A percentile compares a stretch with the other conserved stretches of the same genome.
Evolutionary conservation across 37 sponge, comb jelly and placozoan species (phyloP).

Genomic region (Agelas oroides): DNA sequence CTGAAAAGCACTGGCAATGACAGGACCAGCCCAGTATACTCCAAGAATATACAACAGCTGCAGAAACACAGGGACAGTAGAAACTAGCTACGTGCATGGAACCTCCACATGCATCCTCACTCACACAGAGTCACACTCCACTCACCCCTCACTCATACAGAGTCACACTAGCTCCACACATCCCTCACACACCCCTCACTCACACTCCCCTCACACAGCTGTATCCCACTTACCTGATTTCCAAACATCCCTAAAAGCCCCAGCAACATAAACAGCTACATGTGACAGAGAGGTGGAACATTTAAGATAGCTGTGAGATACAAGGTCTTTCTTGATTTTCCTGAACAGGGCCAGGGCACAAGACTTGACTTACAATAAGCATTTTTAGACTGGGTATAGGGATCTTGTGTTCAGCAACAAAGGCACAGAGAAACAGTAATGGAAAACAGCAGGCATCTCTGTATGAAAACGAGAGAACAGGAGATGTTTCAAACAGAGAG

Average conservation of each 20-base stretch:
- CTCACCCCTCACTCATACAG: too few species aligned
- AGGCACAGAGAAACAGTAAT: conserved; percentile 70
- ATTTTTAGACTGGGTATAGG: conserved; percentile 46
- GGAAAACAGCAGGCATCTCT: conserved; percentile 69
- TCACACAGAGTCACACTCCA: too few species aligned
- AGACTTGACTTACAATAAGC: conserved; percentile 32
- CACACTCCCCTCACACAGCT: too few species aligned
- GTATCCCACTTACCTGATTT: conserved; percentile 58
- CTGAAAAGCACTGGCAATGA: conserved; percentile 77
- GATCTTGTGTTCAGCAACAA: conserved; percentile 70
- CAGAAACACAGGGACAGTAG: neutral
- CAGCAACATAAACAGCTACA: conserved; percentile 45
- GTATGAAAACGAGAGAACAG: neutral
- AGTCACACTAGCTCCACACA: too few species aligned
- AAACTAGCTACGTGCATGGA: too few species aligned
- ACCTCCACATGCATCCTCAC: too few species aligned
- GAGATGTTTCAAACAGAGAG: too few species aligned
- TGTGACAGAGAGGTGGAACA: too few species aligned
- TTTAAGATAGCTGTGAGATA: too few species aligned
- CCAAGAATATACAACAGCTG: conserved; percentile 79
- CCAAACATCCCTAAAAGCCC: conserved; percentile 75
- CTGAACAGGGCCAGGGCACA: too few species aligned
- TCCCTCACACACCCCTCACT: too few species aligned
- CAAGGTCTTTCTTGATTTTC: too few species aligned
- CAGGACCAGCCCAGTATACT: conserved; percentile 73